Evolutionary conservation across 2,888 invertebrate genomes (phyloP).

Genomic region (Noctua fimbriata): DNA sequence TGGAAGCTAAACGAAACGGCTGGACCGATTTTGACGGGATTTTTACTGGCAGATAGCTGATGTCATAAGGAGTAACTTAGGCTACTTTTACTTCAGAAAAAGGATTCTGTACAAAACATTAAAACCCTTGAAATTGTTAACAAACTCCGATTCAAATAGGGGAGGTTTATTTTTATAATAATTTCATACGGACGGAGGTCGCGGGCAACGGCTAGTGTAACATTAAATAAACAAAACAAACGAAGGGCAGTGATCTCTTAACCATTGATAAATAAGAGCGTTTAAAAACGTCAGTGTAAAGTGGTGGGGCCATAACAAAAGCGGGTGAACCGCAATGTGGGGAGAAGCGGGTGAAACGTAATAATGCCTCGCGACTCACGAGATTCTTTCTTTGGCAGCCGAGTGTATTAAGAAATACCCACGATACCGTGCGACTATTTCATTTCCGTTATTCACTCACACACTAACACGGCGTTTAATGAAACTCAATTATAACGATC

Average conservation of each 20-base stretch:
- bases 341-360: conserved; percentile 70
- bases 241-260: conserved; percentile 50
- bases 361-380: conserved; percentile 72
- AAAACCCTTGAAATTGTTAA: too few species aligned
- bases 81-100: too few species aligned
- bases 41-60: too few species aligned
- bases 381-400: conserved; percentile 75
- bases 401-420: conserved; percentile 78
- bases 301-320: conserved; percentile 67
- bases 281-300: conserved; percentile 64
- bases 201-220: neutral
- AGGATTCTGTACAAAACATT: too few species aligned
- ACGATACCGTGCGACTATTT: conserved; percentile 72
- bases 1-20: too few species aligned
- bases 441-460: conserved; percentile 70
- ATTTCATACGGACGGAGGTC: neutral
- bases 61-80: too few species aligned
- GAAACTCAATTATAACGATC: conserved; percentile 38
- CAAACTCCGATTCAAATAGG: too few species aligned
- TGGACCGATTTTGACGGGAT: too few species aligned
- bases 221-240: conserved; percentile 40
- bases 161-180: too few species aligned
- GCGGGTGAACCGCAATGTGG: conserved; percentile 65
- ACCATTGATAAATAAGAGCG: conserved; percentile 55
- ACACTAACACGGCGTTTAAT: conserved; percentile 46